phyloP scores from a whole-genome alignment of 2,797 vertebrate species.

The Sebastolobus alascanus region DNA sequence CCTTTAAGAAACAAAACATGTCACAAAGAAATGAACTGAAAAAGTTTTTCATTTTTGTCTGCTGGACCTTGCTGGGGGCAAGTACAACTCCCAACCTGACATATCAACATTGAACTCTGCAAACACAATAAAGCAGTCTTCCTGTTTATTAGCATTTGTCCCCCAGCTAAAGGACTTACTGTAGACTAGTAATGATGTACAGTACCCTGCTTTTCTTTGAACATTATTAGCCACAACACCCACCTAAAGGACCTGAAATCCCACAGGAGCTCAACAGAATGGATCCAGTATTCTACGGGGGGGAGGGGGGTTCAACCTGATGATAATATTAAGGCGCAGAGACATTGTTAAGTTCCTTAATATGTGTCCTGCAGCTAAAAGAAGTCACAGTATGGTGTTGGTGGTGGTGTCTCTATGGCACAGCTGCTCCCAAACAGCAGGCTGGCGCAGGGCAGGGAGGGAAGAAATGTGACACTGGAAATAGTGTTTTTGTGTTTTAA shows the following conservation, averaged over 20 bases:
- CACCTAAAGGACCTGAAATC: conserved; percentile 23
- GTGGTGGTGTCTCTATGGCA: conserved; percentile 1
- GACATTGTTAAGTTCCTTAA: conserved; percentile 43
- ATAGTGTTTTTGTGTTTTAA: not conserved
- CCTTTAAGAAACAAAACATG: not conserved
- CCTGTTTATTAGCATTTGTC: conserved; percentile 45
- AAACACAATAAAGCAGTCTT: conserved; percentile 8
- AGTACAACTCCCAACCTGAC: conserved; percentile 27
- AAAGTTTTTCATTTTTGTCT: conserved; percentile 7
- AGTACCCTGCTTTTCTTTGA: conserved; percentile 17
- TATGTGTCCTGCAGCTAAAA: conserved; percentile 49
- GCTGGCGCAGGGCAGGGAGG: not conserved
- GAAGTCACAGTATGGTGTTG: conserved; percentile 5
- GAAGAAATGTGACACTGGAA: not conserved
- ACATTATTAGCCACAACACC: conserved; percentile 19
- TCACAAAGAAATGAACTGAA: conserved; percentile 1
- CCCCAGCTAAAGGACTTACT: conserved; percentile 24
- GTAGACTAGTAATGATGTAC: not conserved
- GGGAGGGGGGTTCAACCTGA: not conserved
- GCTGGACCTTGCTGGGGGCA: conserved; percentile 50
- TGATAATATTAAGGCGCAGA: conserved; percentile 8
- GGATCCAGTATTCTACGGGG: not conserved
- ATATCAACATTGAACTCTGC: not conserved
- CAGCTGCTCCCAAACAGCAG: conserved; percentile 14
- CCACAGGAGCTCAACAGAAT: conserved; percentile 3